These are phyloP conservation scores for Mesorhabditis spiculigera DNA, from an alignment of 2,888 invertebrate species.

Conservation along the genomic window DNA sequence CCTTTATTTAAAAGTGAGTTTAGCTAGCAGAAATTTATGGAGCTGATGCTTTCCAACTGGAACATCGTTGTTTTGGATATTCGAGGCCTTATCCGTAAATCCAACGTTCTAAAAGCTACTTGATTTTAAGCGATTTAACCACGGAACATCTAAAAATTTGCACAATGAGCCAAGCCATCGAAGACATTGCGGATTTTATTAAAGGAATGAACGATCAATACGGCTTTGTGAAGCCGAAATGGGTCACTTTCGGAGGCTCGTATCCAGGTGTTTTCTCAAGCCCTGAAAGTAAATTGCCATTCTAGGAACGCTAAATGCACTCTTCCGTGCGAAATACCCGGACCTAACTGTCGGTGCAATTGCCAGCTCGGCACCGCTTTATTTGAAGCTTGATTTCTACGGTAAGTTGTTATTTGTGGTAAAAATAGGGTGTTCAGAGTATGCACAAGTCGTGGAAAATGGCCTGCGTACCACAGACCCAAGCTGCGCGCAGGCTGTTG, in stretches of 20 bases:
- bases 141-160: slow-evolving; percentile 69
- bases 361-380: slow-evolving; percentile 37
- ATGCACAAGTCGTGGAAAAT: slow-evolving; percentile 39
- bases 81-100: slow-evolving; percentile 31
- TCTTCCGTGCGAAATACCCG: slow-evolving; percentile 40
- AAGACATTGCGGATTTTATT: slow-evolving; percentile 82
- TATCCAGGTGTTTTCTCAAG: slow-evolving; percentile 70
- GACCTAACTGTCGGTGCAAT: slow-evolving; percentile 39
- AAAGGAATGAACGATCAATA: slow-evolving; percentile 67
- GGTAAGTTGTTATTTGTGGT: slow-evolving; percentile 18
- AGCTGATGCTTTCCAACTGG: slow-evolving; percentile 46
- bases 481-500: slow-evolving; percentile 22
- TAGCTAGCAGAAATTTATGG: slow-evolving; percentile 36
- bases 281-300: background rate
- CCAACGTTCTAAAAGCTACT: background rate
- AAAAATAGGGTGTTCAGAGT: slow-evolving; percentile 23
- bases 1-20: too few relatives aligned
- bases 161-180: slow-evolving; percentile 67
- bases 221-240: slow-evolving; percentile 65
- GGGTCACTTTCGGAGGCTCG: slow-evolving; percentile 93
- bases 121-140: slow-evolving; percentile 45
- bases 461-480: slow-evolving; percentile 25
- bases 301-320: slow-evolving; percentile 38
- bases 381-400: slow-evolving; percentile 38
- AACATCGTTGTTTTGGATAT: slow-evolving; percentile 48